These are phyloP conservation scores for Drosophila chauvacae DNA, from an alignment of 1,140 invertebrate species.

Conservation along the genomic window DNA sequence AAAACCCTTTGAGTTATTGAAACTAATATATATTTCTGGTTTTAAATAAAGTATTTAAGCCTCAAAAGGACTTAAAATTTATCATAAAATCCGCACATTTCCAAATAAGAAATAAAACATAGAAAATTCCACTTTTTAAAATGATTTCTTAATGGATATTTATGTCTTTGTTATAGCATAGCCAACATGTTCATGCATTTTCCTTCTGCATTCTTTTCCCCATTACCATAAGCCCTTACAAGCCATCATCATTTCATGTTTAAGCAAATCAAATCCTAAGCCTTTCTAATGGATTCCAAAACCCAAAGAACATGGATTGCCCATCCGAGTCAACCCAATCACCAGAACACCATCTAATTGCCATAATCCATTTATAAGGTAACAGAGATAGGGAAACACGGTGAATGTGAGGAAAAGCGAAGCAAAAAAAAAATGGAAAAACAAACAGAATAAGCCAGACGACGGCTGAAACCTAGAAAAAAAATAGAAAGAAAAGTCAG, in stretches of 20 bases:
- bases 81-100: not conserved
- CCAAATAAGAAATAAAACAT: not conserved
- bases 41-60: not conserved
- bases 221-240: not conserved
- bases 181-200: not conserved
- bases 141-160: not conserved
- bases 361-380: constrained; percentile 79
- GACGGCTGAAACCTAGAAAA: constrained; percentile 8
- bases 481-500: constrained; percentile 33
- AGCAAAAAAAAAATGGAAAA: constrained; percentile 40
- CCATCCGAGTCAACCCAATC: constrained; percentile 21
- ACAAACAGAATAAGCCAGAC: constrained; percentile 66
- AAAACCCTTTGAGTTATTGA: not conserved
- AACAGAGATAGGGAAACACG: constrained; percentile 25
- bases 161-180: not conserved
- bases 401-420: constrained; percentile 29
- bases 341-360: constrained; percentile 60
- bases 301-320: constrained; percentile 29
- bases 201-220: not conserved
- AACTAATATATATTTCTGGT: not conserved
- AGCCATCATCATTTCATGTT: constrained; percentile 31
- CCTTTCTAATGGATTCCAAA: constrained; percentile 36
- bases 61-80: not conserved
- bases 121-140: not conserved
- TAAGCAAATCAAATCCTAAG: constrained; percentile 38